Evolutionary conservation across 2,113 vertebrate species (phyloP).

Genomic region (Pteropus alecto): DNA sequence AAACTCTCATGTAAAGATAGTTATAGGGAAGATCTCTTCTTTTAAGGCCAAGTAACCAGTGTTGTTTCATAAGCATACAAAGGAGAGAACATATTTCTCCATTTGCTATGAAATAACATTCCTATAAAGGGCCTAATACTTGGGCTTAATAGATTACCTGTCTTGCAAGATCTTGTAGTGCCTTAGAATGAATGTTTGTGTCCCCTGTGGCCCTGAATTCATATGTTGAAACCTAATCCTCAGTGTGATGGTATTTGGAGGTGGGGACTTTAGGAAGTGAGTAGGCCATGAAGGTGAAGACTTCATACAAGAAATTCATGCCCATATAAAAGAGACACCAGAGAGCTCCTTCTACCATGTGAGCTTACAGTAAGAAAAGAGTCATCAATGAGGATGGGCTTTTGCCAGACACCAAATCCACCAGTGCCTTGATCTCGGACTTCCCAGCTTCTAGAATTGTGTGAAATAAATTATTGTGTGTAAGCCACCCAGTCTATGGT

Average conservation of each 20-base stretch:
- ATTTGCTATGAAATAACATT: not conserved
- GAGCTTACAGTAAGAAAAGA: not conserved
- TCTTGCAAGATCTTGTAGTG: not conserved
- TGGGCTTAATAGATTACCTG: not conserved
- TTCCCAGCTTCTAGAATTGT: not conserved
- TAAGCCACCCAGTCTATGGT: too few relatives aligned
- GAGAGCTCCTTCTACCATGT: not conserved
- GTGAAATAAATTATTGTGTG: not conserved
- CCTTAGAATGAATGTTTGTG: not conserved
- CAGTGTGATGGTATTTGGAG: not conserved
- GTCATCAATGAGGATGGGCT: not conserved
- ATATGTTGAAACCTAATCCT: not conserved
- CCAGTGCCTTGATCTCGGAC: not conserved
- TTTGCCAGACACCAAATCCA: not conserved
- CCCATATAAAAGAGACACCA: not conserved
- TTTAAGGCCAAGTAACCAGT: not conserved
- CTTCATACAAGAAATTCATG: not conserved
- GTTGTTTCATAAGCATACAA: not conserved
- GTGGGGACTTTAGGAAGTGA: not conserved
- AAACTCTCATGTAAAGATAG: not conserved
- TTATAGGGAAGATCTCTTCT: not conserved
- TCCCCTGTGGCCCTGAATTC: not conserved
- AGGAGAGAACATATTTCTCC: not conserved
- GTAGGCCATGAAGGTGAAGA: not conserved
- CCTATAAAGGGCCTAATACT: not conserved